These are phyloP conservation scores for Nasonia oneida DNA, from an alignment of 2,888 invertebrate genomes.

Conservation along the genomic window DNA sequence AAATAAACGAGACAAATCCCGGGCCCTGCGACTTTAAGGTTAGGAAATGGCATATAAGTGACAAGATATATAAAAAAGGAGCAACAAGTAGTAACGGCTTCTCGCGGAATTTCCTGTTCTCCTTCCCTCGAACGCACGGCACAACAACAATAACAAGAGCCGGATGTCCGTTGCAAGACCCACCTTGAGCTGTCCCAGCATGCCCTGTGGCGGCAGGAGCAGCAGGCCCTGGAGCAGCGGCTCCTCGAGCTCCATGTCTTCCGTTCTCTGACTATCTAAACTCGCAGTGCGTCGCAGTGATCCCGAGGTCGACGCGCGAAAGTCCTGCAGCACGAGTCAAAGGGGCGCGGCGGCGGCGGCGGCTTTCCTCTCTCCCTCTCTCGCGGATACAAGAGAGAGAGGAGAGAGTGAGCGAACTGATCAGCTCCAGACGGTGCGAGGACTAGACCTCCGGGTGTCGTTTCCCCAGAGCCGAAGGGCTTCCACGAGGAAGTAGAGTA, in stretches of 20 bases:
- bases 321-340: neutral
- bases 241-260: slow-evolving; percentile 85
- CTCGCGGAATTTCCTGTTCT: slow-evolving; percentile 15
- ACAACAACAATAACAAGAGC: neutral
- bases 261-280: neutral
- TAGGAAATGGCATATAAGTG: neutral
- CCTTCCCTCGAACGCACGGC: neutral
- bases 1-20: neutral
- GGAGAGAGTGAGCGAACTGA: neutral
- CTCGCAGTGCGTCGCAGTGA: neutral
- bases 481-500: too few relatives aligned
- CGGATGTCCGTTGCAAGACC: neutral
- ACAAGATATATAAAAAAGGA: neutral
- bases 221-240: slow-evolving; percentile 88
- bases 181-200: slow-evolving; percentile 88
- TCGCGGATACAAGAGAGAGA: neutral
- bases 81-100: neutral
- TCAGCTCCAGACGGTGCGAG: neutral
- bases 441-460: neutral
- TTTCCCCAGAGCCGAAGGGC: neutral
- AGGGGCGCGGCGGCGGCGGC: slow-evolving; percentile 20
- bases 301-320: slow-evolving; percentile 11
- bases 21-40: neutral
- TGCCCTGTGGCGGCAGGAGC: slow-evolving; percentile 88
- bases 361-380: slow-evolving; percentile 18